Evolutionary conservation across 2,113 vertebrate genomes (phyloP).

Genomic region (Onychostruthus taczanowskii): DNA sequence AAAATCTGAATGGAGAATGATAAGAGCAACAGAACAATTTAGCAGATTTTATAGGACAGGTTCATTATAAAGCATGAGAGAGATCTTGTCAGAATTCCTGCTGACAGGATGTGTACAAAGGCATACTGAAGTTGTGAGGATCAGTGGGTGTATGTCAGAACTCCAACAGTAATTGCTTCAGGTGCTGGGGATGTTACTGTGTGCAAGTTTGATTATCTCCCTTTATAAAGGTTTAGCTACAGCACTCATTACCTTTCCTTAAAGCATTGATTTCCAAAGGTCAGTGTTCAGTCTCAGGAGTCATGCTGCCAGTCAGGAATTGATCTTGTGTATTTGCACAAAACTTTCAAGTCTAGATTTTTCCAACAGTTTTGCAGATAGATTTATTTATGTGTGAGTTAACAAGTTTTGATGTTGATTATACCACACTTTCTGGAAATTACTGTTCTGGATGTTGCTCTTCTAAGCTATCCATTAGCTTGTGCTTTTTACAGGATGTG

Average conservation of each 20-base stretch:
- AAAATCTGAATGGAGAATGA: background rate
- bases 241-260: background rate
- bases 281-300: background rate
- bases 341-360: background rate
- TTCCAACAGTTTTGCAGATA: background rate
- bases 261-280: background rate
- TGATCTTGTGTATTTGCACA: background rate
- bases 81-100: background rate
- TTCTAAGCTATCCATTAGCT: background rate
- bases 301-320: background rate
- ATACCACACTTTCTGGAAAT: background rate
- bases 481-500: background rate
- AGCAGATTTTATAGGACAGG: background rate
- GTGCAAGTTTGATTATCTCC: background rate
- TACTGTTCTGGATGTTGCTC: background rate
- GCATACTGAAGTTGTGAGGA: background rate
- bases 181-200: background rate
- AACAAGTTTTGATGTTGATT: background rate
- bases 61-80: background rate
- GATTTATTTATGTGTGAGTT: background rate
- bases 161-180: background rate
- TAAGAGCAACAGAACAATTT: background rate
- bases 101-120: background rate
- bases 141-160: background rate
- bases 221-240: background rate